Percentiles rank a stretch among this genome's conserved stretches.
Conservation (phyloP, 2,888 invertebrate species). For the Rhagonycha lutea region DNA sequence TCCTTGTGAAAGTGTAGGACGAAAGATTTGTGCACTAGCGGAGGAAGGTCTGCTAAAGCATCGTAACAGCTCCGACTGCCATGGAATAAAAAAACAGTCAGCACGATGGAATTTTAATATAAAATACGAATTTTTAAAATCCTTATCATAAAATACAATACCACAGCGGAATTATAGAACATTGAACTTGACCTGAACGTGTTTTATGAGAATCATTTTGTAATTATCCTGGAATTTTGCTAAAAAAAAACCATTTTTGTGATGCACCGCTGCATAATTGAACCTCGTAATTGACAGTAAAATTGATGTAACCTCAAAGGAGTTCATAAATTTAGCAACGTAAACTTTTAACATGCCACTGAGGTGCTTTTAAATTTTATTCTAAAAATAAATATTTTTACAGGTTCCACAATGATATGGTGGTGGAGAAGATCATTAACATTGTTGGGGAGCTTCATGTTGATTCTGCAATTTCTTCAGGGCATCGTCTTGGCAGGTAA, state of each 20-base stretch:
- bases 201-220: slow-evolving; percentile 25
- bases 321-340: background rate
- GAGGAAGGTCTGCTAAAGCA: background rate
- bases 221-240: slow-evolving; percentile 24
- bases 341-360: background rate
- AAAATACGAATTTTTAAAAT: background rate
- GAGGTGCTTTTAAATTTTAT: background rate
- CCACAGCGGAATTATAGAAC: slow-evolving; percentile 19
- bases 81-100: background rate
- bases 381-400: slow-evolving; percentile 1
- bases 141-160: background rate
- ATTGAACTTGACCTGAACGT: slow-evolving; percentile 28
- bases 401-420: slow-evolving; percentile 18
- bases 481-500: slow-evolving; percentile 23
- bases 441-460: slow-evolving; percentile 6
- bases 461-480: slow-evolving; percentile 20
- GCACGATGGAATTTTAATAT: background rate
- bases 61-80: background rate
- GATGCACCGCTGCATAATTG: slow-evolving; percentile 11
- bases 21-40: background rate
- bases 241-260: slow-evolving; percentile 12
- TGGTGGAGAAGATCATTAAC: slow-evolving; percentile 12
- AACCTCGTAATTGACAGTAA: slow-evolving; percentile 3
- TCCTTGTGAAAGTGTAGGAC: background rate
- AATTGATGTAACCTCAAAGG: background rate